These are phyloP conservation scores for Hypolimnas misippus DNA, from an alignment of 2,888 invertebrate species.

Conservation along the genomic window DNA sequence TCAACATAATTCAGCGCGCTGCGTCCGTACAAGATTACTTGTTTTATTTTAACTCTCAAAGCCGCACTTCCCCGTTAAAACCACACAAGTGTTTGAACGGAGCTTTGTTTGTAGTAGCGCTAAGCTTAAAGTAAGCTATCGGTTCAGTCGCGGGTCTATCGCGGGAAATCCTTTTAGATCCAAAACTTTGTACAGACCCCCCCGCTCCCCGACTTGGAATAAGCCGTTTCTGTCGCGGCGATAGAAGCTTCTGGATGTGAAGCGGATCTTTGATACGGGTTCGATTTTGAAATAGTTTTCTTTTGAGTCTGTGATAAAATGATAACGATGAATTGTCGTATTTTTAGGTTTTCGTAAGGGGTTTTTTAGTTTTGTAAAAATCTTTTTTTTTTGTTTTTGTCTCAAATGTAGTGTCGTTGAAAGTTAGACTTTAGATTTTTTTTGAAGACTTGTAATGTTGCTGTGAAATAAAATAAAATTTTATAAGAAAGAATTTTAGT, in stretches of 20 bases:
- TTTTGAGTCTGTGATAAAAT: neutral
- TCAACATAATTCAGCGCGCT: neutral
- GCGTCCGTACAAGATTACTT: constrained; percentile 5
- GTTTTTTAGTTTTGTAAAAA: too few relatives aligned
- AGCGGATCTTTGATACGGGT: too few relatives aligned
- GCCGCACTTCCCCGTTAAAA: constrained; percentile 28
- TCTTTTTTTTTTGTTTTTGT: too few relatives aligned
- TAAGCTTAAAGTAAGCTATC: constrained; percentile 41
- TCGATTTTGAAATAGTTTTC: neutral
- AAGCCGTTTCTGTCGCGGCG: constrained; percentile 36
- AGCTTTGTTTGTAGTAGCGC: constrained; percentile 46
- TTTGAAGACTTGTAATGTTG: too few relatives aligned
- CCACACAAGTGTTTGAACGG: constrained; percentile 41
- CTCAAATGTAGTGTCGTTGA: too few relatives aligned
- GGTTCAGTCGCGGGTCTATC: constrained; percentile 36
- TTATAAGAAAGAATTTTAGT: too few relatives aligned
- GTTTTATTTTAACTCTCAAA: constrained; percentile 18
- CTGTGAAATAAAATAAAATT: too few relatives aligned
- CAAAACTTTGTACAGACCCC: constrained; percentile 50
- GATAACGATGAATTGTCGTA: too few relatives aligned
- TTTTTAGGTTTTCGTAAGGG: too few relatives aligned
- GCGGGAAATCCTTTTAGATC: constrained; percentile 52
- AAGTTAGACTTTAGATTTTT: too few relatives aligned
- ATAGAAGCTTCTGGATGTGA: constrained; percentile 32
- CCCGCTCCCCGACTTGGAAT: constrained; percentile 40